Evolutionary conservation across 2,113 vertebrate genomes (phyloP).

Genomic region (Girardinichthys multiradiatus): DNA sequence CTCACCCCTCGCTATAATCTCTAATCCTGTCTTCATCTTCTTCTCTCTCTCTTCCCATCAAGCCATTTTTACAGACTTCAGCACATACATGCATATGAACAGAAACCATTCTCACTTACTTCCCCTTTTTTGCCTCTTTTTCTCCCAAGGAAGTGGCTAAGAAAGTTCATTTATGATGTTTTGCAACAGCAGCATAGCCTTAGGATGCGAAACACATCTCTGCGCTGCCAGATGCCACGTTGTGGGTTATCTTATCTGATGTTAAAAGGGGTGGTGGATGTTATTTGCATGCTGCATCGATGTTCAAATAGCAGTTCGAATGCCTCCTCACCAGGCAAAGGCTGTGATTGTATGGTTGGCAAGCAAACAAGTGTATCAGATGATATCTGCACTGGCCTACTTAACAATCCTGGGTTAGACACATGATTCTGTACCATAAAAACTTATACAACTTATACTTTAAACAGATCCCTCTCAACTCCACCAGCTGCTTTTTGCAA

Average conservation of each 20-base stretch:
- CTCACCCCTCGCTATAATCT: constrained; percentile 53
- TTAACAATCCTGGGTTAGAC: constrained; percentile 61
- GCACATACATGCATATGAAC: constrained; percentile 7
- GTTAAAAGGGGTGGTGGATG: constrained; percentile 71
- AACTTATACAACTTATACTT: constrained; percentile 46
- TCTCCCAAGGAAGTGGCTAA: constrained; percentile 56
- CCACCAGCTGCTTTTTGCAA: neutral
- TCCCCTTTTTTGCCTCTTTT: constrained; percentile 21
- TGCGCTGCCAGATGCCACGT: constrained; percentile 47
- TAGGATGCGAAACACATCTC: constrained; percentile 69
- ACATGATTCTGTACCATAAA: constrained; percentile 40
- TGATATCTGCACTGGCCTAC: constrained; percentile 77
- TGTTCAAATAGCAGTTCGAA: constrained; percentile 76
- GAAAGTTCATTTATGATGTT: constrained; percentile 62
- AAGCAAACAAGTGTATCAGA: constrained; percentile 79
- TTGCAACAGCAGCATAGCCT: constrained; percentile 63
- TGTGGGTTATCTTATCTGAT: constrained; percentile 76
- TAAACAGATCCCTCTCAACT: constrained; percentile 47
- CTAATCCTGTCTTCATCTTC: constrained; percentile 62
- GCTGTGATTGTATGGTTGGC: constrained; percentile 66
- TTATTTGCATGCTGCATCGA: constrained; percentile 78
- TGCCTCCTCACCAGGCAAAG: constrained; percentile 67
- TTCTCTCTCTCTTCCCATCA: constrained; percentile 45
- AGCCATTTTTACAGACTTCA: constrained; percentile 11
- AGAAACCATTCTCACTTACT: constrained; percentile 5